Base-by-base conservation (phyloP, 2,888 invertebrate species). In the Sisyra nigra region DNA sequence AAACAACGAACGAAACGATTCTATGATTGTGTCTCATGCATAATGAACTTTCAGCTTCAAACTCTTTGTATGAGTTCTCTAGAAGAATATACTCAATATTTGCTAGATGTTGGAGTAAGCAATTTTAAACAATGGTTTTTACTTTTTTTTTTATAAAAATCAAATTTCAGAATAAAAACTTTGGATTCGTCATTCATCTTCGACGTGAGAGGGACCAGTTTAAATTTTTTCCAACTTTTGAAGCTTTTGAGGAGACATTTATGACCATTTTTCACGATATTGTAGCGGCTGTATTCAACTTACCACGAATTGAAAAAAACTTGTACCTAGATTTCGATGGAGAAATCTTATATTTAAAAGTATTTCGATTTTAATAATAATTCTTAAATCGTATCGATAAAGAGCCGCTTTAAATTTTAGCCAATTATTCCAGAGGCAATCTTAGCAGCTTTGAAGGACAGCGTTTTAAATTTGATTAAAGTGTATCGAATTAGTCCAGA, bases 41-140 rank as follows among this genome's bases (percentile, higher is more conserved):
- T 92, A 33, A 93, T 93, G 93, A 85, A 88, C 1, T 79, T 79
- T 52, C 86, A 91, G 53, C 64, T 94, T 44, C 88, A 91, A 58
- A 75, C 76, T 15, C 60, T 92, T 29, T 85, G 86, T 50, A 65
- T 88, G 34, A 74, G 79, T 51, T 91, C 91, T 3, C 71, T 92
- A 53, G 66, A 73, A 40, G 81, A 83, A 49, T 92, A 76, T 56
- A 77, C 82, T 1, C 66, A 80, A 40, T 85, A 84, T 50, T 71
- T 93, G 30, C 69, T 78, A 49, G 82, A 84, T 56, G 76, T 80
- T 50, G 74, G 76, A 56, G 89, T 88, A 68, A 56, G 64, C 55
- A 24, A 34, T 41, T 30, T 13, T 29, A 15, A 1, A 4, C 31
- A 13, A 8, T 13, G 15, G 7, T 24, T 17, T 15, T 15, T 14